Evolutionary conservation across 2,888 invertebrate species (phyloP).

Genomic region (Ptychoptera contaminata): DNA sequence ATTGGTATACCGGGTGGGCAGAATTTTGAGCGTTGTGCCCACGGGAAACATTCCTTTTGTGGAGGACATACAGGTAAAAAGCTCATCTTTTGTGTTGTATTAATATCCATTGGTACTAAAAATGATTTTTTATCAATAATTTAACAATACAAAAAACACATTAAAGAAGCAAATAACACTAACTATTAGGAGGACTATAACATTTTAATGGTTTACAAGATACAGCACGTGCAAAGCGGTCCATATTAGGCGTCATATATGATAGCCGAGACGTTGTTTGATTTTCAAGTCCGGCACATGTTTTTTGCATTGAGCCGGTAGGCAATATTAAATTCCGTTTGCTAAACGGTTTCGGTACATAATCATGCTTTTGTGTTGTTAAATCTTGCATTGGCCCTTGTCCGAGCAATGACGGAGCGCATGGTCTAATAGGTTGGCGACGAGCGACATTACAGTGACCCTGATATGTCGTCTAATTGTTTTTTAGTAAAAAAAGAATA

Average conservation of each 20-base stretch:
- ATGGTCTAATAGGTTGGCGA: conserved; percentile 40
- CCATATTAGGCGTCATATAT: conserved; percentile 4
- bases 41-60: conserved; percentile 23
- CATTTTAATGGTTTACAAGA: conserved; percentile 6
- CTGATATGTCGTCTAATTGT: conserved; percentile 37
- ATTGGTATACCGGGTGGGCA: conserved; percentile 22
- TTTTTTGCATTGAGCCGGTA: conserved; percentile 18
- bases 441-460: conserved; percentile 39
- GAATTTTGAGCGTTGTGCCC: conserved; percentile 21
- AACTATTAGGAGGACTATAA: conserved; percentile 4
- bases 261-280: conserved; percentile 23
- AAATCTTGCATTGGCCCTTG: conserved; percentile 53
- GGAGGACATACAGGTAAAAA: conserved; percentile 32
- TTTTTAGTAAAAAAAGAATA: too few relatives aligned
- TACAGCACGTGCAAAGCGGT: not conserved
- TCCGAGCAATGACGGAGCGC: conserved; percentile 43
- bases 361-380: conserved; percentile 61
- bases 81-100: conserved; percentile 41
- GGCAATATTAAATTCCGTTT: conserved; percentile 20
- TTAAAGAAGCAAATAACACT: not conserved
- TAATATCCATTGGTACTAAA: conserved; percentile 23
- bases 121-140: too few relatives aligned
- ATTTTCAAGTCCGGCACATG: conserved; percentile 21
- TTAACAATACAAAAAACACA: not conserved
- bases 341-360: conserved; percentile 42